Evolutionary conservation across 37 sponge, comb jelly and placozoan species (phyloP).

Genomic region (Ephydatia muelleri): DNA sequence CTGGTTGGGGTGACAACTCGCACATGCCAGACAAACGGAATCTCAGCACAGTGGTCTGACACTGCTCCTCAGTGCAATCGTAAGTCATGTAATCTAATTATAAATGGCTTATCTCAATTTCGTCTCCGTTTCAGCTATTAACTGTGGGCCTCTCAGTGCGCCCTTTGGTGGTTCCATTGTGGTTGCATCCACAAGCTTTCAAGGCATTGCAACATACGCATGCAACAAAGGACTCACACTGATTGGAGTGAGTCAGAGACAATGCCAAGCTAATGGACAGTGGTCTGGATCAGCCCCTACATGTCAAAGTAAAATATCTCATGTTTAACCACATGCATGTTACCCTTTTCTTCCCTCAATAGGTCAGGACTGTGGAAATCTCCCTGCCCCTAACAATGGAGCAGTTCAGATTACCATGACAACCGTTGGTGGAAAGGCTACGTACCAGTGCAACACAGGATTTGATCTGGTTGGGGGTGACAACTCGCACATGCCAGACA

Average conservation of each 20-base stretch:
- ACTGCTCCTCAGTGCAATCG: constrained; percentile 37
- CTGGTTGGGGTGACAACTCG: constrained; percentile 40
- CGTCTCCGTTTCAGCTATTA: constrained; percentile 11
- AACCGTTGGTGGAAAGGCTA: constrained; percentile 17
- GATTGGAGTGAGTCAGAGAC: constrained; percentile 33
- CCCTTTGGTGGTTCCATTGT: constrained; percentile 36
- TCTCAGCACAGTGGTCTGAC: constrained; percentile 19
- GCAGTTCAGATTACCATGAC: background rate
- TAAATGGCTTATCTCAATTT: background rate
- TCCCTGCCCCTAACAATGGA: constrained; percentile 50
- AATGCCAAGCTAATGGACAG: constrained; percentile 39
- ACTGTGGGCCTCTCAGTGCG: constrained; percentile 20
- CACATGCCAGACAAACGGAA: constrained; percentile 42
- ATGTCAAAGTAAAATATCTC: no score
- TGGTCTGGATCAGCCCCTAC: constrained; percentile 52
- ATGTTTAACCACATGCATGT: no score
- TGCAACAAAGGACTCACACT: constrained; percentile 51
- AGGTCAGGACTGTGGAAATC: no score
- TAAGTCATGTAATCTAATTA: background rate
- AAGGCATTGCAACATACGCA: constrained; percentile 36
- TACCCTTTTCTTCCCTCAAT: no score
- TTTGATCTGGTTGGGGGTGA: constrained; percentile 44
- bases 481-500: constrained; percentile 33
- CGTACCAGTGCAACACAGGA: constrained; percentile 35
- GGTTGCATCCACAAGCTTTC: background rate